phyloP scores from a whole-genome alignment of 2,888 invertebrate species.

The Drosophila helvetica region DNA sequence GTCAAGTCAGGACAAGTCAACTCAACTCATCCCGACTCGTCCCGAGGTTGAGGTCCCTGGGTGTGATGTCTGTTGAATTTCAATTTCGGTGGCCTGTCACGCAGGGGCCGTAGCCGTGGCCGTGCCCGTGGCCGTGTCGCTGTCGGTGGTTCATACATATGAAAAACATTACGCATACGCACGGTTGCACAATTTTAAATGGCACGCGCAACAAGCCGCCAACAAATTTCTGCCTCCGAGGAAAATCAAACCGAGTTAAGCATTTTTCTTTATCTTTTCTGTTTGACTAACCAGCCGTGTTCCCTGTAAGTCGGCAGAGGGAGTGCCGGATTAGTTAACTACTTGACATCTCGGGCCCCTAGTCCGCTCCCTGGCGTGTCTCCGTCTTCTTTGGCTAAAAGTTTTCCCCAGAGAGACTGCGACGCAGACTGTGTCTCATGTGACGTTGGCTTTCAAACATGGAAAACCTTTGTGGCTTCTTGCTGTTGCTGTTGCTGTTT shows the following conservation, averaged over 20 bases:
- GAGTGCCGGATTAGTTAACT: conserved; percentile 67
- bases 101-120: conserved; percentile 42
- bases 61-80: conserved; percentile 68
- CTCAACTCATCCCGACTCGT: conserved; percentile 18
- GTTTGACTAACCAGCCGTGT: conserved; percentile 73
- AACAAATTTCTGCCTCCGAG: conserved; percentile 47
- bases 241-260: conserved; percentile 47
- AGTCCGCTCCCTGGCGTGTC: background rate
- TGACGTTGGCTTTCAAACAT: conserved; percentile 56
- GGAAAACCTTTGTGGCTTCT: conserved; percentile 51
- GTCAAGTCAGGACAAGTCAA: conserved; percentile 32
- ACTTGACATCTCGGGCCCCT: conserved; percentile 61
- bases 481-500: conserved; percentile 34
- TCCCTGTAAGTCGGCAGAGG: conserved; percentile 27
- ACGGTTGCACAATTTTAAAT: conserved; percentile 79
- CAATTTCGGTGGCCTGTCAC: conserved; percentile 67
- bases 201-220: conserved; percentile 68
- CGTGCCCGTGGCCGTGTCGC: conserved; percentile 34
- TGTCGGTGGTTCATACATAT: conserved; percentile 56
- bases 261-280: conserved; percentile 40
- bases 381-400: conserved; percentile 57
- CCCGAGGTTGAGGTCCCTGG: conserved; percentile 32
- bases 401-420: conserved; percentile 46
- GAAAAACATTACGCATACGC: conserved; percentile 78
- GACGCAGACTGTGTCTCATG: conserved; percentile 29